Evolutionary conservation across 2,113 vertebrate species (phyloP).

Genomic region (Vidua macroura): DNA sequence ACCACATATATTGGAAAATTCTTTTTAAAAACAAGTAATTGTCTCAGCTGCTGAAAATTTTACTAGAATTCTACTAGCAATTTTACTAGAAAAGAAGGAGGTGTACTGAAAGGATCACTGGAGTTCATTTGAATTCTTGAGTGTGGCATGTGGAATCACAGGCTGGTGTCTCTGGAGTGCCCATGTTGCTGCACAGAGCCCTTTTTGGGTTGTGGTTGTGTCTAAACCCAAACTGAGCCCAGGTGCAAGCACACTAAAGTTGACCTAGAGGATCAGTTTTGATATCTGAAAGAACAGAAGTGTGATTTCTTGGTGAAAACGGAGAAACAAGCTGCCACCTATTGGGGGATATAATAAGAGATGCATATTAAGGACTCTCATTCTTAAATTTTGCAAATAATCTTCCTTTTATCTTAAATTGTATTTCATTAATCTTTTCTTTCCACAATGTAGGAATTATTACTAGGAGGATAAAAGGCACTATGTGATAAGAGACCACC

Average conservation of each 20-base stretch:
- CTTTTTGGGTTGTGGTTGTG: not conserved
- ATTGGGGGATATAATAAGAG: not conserved
- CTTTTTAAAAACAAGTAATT: not conserved
- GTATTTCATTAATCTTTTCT: not conserved
- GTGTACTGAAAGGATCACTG: not conserved
- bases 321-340: not conserved
- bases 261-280: not conserved
- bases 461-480: not conserved
- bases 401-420: not conserved
- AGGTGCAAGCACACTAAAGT: not conserved
- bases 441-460: not conserved
- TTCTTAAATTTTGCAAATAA: not conserved
- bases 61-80: not conserved
- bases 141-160: not conserved
- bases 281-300: not conserved
- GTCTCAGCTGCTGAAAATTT: not conserved
- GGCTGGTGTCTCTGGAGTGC: not conserved
- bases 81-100: not conserved
- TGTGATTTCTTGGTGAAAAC: not conserved
- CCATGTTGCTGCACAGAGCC: rapidly evolving
- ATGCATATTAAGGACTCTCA: not conserved
- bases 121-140: not conserved
- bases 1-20: not conserved
- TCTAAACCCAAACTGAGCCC: not conserved
- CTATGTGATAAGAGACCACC: not conserved